Evolutionary conservation across 2,797 vertebrate genomes (phyloP).

Genomic region (Otolemur crassicaudatus): DNA sequence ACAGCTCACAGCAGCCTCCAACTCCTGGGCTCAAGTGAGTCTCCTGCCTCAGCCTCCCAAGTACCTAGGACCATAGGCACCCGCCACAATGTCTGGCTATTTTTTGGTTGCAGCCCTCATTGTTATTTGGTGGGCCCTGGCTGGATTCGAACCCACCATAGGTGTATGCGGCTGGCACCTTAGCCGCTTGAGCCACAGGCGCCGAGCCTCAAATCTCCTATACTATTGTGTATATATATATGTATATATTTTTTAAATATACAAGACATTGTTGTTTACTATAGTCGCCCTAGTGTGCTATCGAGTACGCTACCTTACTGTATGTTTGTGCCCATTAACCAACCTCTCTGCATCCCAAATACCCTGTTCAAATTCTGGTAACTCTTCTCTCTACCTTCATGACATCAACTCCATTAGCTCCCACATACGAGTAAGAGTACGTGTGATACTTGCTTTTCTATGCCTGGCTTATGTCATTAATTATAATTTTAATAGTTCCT

Average conservation of each 20-base stretch:
- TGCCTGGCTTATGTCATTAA: neutral
- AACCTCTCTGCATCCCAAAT: neutral
- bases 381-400: neutral
- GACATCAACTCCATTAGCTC: neutral
- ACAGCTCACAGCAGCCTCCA: no score
- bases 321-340: neutral
- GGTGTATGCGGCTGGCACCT: no score
- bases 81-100: no score
- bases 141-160: no score
- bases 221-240: neutral
- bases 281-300: neutral
- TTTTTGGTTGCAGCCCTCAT: no score
- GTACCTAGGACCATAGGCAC: no score
- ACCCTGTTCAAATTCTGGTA: neutral
- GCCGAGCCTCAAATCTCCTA: neutral
- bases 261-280: neutral
- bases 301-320: neutral
- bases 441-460: neutral
- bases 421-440: neutral
- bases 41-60: no score
- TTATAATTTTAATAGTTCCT: conserved; percentile 20
- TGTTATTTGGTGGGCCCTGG: no score
- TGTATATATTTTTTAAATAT: neutral
- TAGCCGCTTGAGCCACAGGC: no score
- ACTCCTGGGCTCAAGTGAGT: no score